Evolutionary conservation across 2,113 vertebrate species (phyloP).

Genomic region (Bubo bubo): DNA sequence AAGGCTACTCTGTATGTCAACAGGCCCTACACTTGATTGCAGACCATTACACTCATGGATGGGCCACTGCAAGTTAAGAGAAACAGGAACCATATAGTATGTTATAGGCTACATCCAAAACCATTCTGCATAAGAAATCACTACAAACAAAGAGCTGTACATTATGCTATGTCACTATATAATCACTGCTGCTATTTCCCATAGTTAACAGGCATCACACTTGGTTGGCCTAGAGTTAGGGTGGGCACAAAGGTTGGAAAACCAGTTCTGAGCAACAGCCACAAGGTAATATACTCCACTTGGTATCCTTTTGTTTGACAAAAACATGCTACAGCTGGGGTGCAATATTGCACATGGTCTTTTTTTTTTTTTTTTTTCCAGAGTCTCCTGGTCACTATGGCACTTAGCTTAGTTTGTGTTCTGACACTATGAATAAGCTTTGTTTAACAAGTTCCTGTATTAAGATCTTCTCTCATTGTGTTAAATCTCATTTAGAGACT

Average conservation of each 20-base stretch:
- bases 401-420: neutral
- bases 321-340: neutral
- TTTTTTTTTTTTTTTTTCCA: neutral
- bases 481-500: neutral
- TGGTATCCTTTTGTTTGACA: neutral
- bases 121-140: neutral
- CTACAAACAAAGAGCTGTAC: neutral
- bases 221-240: neutral
- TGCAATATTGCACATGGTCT: neutral
- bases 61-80: neutral
- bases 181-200: neutral
- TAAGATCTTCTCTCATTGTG: neutral
- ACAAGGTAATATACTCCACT: neutral
- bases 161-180: neutral
- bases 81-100: neutral
- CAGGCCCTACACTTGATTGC: neutral
- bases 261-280: neutral
- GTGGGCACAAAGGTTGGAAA: neutral
- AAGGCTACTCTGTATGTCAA: neutral
- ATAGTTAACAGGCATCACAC: neutral
- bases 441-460: constrained; percentile 5
- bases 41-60: neutral
- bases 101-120: neutral
- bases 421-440: neutral
- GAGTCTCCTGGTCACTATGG: neutral